Conservation (phyloP, 1,140 invertebrate genomes). For the Lasioglossum albipes region DNA sequence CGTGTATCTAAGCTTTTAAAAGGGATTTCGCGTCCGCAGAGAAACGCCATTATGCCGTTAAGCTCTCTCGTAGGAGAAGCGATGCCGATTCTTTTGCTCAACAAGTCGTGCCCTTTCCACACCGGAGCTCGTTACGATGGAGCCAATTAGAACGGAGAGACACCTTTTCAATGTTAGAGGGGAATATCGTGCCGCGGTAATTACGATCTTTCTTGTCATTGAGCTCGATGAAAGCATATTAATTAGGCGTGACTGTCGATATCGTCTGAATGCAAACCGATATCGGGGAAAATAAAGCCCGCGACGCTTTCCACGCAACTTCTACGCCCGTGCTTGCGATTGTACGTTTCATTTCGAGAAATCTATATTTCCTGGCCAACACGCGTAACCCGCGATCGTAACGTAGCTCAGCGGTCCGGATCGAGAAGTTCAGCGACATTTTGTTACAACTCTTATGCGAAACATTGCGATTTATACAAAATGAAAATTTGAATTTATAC, state of each 20-base stretch:
- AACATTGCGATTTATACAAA: too few relatives aligned
- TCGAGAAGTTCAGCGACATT: too few relatives aligned
- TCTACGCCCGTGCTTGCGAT: too few relatives aligned
- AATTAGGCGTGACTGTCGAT: conserved; percentile 34
- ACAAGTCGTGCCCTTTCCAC: conserved; percentile 41
- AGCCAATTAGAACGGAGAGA: conserved; percentile 46
- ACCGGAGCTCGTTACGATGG: conserved; percentile 33
- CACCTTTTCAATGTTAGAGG: conserved; percentile 43
- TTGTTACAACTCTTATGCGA: too few relatives aligned
- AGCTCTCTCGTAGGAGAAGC: conserved; percentile 24
- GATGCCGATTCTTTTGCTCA: conserved; percentile 47
- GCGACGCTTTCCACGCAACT: neutral
- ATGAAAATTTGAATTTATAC: too few relatives aligned
- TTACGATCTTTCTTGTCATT: conserved; percentile 30
- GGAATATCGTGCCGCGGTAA: conserved; percentile 12
- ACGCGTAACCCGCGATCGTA: neutral
- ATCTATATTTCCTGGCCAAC: too few relatives aligned
- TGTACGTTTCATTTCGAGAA: too few relatives aligned
- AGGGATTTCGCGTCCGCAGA: conserved; percentile 39
- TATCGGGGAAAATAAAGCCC: neutral
- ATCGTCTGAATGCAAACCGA: neutral
- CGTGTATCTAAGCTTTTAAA: conserved; percentile 44
- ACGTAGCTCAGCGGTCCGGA: too few relatives aligned
- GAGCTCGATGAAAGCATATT: conserved; percentile 32
- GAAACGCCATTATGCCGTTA: conserved; percentile 30